These are phyloP conservation scores for Arge pagana DNA, from an alignment of 2,888 invertebrate genomes.

Conservation along the genomic window DNA sequence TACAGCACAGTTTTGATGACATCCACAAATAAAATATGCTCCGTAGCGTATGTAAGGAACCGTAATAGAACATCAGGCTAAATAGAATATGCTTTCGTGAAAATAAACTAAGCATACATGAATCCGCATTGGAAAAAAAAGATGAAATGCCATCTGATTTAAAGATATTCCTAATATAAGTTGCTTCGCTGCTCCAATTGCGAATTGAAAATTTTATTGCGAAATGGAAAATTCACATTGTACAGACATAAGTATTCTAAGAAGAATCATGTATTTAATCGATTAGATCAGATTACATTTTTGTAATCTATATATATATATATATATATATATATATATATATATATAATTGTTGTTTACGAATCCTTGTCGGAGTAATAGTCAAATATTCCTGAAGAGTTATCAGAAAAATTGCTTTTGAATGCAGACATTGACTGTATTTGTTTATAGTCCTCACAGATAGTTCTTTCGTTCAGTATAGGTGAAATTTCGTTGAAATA, in stretches of 20 bases:
- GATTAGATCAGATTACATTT: no score
- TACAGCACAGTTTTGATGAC: constrained; percentile 38
- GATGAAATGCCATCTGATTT: background rate
- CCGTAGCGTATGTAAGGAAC: constrained; percentile 43
- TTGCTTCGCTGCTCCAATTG: background rate
- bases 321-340: no score
- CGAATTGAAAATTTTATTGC: background rate
- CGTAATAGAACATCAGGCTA: constrained; percentile 19
- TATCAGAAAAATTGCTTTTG: no score
- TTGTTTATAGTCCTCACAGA: constrained; percentile 11
- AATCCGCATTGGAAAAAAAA: constrained; percentile 10
- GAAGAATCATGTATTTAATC: no score
- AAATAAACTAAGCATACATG: constrained; percentile 3
- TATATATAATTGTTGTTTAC: no score
- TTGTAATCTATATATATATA: no score
- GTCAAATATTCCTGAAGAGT: no score
- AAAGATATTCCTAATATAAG: background rate
- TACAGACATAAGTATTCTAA: no score
- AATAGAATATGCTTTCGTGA: background rate
- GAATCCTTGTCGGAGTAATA: no score
- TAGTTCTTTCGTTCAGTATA: constrained; percentile 8
- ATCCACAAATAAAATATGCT: constrained; percentile 41
- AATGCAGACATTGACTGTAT: constrained; percentile 8
- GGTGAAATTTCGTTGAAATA: constrained; percentile 11
- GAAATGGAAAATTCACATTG: no score